Percentiles rank a stretch among this genome's conserved stretches.
These are phyloP conservation scores for Calameuta pallipes DNA, from an alignment of 2,888 invertebrate species.

Conservation along the genomic window DNA sequence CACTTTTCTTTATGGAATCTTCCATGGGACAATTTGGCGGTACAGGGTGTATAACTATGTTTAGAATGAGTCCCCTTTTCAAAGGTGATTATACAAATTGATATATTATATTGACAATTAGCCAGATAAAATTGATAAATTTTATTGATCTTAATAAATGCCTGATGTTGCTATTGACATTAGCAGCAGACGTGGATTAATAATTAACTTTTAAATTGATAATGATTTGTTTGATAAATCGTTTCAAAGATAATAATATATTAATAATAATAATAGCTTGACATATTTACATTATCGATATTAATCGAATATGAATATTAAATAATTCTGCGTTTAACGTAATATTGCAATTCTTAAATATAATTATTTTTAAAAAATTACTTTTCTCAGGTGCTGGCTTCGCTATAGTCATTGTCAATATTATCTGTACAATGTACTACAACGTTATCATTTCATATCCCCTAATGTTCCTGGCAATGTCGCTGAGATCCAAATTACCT, in stretches of 20 bases:
- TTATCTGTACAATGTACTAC: constrained; percentile 86
- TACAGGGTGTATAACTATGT: constrained; percentile 84
- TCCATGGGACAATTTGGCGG: constrained; percentile 87
- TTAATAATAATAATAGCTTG: no score
- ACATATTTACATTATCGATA: not conserved
- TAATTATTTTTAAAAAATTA: constrained; percentile 15
- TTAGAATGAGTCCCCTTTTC: constrained; percentile 83
- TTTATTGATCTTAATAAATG: not conserved
- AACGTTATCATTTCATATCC: constrained; percentile 89
- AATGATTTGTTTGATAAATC: no score
- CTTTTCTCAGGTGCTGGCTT: constrained; percentile 82
- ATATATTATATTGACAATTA: not conserved
- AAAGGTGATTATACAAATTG: constrained; percentile 74
- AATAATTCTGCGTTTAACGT: not conserved
- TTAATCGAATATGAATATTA: not conserved
- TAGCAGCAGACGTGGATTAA: no score
- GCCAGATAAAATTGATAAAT: no score
- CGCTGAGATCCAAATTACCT: constrained; percentile 75
- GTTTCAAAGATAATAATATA: no score
- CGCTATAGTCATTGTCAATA: constrained; percentile 82
- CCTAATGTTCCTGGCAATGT: constrained; percentile 81
- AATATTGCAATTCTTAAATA: not conserved
- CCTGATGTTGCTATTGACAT: not conserved
- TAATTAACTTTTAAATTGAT: no score
- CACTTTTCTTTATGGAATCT: constrained; percentile 89